Conservation (phyloP, 2,888 invertebrate genomes). For the Rugalucina vietnamica region DNA sequence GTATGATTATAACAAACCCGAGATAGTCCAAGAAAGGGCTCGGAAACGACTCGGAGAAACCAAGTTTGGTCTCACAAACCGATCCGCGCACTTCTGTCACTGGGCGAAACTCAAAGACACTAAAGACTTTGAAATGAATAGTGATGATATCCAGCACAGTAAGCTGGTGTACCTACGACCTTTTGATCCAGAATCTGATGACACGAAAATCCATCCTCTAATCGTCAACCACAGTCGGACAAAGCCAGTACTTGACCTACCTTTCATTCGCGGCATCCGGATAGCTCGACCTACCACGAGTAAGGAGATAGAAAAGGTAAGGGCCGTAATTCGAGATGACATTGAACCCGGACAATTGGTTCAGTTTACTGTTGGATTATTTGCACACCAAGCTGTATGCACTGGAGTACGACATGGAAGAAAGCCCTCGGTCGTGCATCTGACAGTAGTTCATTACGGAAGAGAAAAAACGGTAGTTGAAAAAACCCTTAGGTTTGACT, state of each 20-base stretch:
- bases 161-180: neutral
- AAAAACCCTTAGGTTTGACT: conserved; percentile 25
- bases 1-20: conserved; percentile 17
- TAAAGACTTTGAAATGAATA: neutral
- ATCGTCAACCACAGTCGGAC: neutral
- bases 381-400: conserved; percentile 27
- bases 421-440: neutral
- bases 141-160: neutral
- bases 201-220: neutral
- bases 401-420: conserved; percentile 17
- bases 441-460: conserved; percentile 31
- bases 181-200: neutral
- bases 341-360: conserved; percentile 18
- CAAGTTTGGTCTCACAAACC: conserved; percentile 38
- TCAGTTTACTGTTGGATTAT: neutral
- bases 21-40: conserved; percentile 31
- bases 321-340: conserved; percentile 31
- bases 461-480: neutral
- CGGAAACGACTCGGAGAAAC: conserved; percentile 42
- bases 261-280: neutral
- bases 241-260: neutral
- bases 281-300: neutral
- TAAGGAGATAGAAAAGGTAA: neutral
- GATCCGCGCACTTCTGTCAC: conserved; percentile 47
- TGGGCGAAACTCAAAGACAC: conserved; percentile 35